Evolutionary conservation across 2,888 invertebrate species (phyloP).

Genomic region (Drosophila neonasuta): DNA sequence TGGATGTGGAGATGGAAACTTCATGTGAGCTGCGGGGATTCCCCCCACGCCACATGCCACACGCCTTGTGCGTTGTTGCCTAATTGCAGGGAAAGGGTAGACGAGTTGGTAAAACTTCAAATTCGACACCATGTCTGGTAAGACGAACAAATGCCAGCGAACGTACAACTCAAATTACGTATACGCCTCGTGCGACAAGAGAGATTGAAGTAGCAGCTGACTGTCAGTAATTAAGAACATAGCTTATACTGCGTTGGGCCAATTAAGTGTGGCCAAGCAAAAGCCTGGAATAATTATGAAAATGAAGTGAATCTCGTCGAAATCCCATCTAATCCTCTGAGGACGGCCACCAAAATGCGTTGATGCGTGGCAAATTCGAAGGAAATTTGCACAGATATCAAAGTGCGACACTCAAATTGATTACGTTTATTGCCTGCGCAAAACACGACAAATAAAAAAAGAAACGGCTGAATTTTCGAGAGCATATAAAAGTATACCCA

Average conservation of each 20-base stretch:
- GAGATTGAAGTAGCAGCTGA: conserved; percentile 3
- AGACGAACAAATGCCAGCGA: not conserved
- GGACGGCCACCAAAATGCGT: not conserved
- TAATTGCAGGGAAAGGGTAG: conserved; percentile 44
- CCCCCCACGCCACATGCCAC: not conserved
- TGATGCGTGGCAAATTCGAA: conserved; percentile 24
- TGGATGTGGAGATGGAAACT: not conserved
- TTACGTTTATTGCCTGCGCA: conserved; percentile 34
- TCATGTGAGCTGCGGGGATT: conserved; percentile 2
- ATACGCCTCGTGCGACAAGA: conserved; percentile 55
- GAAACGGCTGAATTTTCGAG: conserved; percentile 25
- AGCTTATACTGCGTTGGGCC: conserved; percentile 6
- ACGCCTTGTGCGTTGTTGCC: conserved; percentile 15
- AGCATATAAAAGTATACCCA: conserved; percentile 50
- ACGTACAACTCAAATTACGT: conserved; percentile 31
- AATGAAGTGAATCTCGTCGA: conserved; percentile 27
- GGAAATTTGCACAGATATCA: conserved; percentile 24
- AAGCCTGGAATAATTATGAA: conserved; percentile 31
- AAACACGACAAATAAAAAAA: conserved; percentile 2
- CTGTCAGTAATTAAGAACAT: conserved; percentile 44
- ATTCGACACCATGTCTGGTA: conserved; percentile 32
- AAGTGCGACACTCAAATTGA: conserved; percentile 35
- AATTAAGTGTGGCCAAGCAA: conserved; percentile 35
- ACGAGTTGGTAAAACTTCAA: conserved; percentile 23
- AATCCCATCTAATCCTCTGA: conserved; percentile 8